phyloP scores from a whole-genome alignment of 2,797 vertebrate species.

The Chlorospingus flavigularis region DNA sequence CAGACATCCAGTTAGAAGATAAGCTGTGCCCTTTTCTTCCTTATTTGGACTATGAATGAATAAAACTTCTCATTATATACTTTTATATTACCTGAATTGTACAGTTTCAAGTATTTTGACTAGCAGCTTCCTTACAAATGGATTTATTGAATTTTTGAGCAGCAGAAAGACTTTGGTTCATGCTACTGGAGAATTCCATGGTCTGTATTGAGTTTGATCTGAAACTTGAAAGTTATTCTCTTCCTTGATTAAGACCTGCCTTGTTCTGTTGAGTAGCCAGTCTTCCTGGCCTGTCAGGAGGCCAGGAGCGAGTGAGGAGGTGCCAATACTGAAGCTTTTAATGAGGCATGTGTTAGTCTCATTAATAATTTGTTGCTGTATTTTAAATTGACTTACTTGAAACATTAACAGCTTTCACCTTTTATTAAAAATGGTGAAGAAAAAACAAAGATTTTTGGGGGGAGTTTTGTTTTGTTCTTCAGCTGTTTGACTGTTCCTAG shows the following conservation, averaged over 20 bases:
- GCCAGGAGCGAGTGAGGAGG: not conserved
- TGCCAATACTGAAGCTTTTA: not conserved
- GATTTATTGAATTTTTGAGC: not conserved
- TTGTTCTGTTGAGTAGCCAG: not conserved
- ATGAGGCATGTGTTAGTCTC: not conserved
- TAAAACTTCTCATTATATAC: not conserved
- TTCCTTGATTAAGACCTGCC: not conserved
- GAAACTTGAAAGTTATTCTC: not conserved
- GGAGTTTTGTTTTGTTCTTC: not conserved
- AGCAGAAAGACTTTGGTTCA: not conserved
- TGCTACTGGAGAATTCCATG: not conserved
- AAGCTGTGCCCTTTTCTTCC: not conserved
- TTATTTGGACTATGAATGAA: not conserved
- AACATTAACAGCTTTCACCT: not conserved
- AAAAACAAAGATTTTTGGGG: rapidly evolving
- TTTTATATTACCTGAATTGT: not conserved
- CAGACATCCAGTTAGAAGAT: constrained; percentile 13
- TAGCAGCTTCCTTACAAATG: not conserved
- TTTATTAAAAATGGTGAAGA: not conserved
- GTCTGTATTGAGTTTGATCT: not conserved
- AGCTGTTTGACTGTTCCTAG: not conserved
- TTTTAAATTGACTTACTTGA: not conserved
- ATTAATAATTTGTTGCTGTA: not conserved
- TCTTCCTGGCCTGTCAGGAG: not conserved
- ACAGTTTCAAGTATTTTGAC: not conserved